These are phyloP conservation scores for Aporophyla nigra DNA, from an alignment of 2,888 invertebrate species.

Conservation along the genomic window DNA sequence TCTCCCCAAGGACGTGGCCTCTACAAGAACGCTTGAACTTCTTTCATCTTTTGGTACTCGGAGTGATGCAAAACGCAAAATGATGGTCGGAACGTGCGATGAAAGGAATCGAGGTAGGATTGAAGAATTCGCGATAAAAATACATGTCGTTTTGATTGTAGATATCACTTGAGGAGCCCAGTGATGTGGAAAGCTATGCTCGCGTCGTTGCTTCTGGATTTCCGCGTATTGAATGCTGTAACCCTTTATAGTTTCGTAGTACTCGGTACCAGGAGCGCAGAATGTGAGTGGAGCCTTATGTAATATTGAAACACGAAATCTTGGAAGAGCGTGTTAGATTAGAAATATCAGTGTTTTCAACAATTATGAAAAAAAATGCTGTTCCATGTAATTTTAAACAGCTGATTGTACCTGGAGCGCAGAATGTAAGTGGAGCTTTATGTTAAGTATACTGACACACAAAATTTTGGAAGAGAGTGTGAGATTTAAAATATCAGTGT, in stretches of 20 bases:
- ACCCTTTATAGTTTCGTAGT: slow-evolving; percentile 43
- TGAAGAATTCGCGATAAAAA: slow-evolving; percentile 55
- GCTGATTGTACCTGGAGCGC: no score
- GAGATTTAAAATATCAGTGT: no score
- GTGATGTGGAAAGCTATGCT: slow-evolving; percentile 52
- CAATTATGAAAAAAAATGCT: no score
- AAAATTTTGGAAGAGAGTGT: no score
- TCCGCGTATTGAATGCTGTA: slow-evolving; percentile 16
- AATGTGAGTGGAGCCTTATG: neutral
- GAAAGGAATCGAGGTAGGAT: slow-evolving; percentile 61
- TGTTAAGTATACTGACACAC: no score
- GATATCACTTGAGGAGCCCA: slow-evolving; percentile 53
- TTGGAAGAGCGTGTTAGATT: no score
- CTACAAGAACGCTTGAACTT: slow-evolving; percentile 81
- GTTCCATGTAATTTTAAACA: no score
- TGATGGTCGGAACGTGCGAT: slow-evolving; percentile 70
- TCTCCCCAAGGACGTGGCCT: slow-evolving; percentile 76
- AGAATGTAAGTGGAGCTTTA: no score
- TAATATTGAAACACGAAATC: no score
- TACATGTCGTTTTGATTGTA: slow-evolving; percentile 58
- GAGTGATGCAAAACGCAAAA: slow-evolving; percentile 76
- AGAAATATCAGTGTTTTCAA: no score
- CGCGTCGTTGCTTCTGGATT: slow-evolving; percentile 35
- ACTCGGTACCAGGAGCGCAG: slow-evolving; percentile 1
- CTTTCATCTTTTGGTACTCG: slow-evolving; percentile 82